phyloP scores from a whole-genome alignment of 1,140 invertebrate genomes.

The Atta texana region DNA sequence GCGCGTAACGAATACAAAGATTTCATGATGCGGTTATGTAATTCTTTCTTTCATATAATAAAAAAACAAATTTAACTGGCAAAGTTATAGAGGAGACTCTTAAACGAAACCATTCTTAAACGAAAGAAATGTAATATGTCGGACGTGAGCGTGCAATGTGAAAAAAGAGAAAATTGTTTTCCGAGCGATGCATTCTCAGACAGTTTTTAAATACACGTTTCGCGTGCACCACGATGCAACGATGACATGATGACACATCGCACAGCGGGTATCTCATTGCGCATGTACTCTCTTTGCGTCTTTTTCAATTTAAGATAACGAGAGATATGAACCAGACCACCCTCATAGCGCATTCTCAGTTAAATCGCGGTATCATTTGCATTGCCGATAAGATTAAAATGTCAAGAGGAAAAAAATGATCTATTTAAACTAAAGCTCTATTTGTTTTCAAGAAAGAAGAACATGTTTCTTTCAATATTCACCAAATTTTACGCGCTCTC shows the following conservation, averaged over 20 bases:
- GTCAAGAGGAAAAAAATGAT: not conserved
- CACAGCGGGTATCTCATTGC: not conserved
- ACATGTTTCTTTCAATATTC: not conserved
- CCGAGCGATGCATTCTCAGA: not conserved
- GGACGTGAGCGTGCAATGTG: not conserved
- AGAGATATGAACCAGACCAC: not conserved
- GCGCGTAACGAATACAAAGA: not conserved
- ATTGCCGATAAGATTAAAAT: slow-evolving; percentile 30
- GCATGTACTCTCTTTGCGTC: not conserved
- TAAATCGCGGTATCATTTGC: not conserved
- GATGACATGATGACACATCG: slow-evolving; percentile 27
- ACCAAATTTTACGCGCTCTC: too few relatives aligned
- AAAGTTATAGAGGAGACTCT: not conserved
- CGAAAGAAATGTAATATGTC: not conserved
- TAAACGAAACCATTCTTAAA: too few relatives aligned
- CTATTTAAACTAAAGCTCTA: not conserved
- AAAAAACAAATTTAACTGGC: not conserved
- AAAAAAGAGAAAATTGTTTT: not conserved
- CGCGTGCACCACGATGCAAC: not conserved
- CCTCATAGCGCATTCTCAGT: not conserved
- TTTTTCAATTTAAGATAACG: slow-evolving; percentile 32
- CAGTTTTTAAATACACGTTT: slow-evolving; percentile 7
- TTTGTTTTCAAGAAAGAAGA: not conserved
- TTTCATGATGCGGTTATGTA: not conserved
- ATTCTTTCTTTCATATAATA: not conserved